These are phyloP conservation scores for Sialia sialis DNA, from an alignment of 2,113 vertebrate genomes.

Conservation along the genomic window DNA sequence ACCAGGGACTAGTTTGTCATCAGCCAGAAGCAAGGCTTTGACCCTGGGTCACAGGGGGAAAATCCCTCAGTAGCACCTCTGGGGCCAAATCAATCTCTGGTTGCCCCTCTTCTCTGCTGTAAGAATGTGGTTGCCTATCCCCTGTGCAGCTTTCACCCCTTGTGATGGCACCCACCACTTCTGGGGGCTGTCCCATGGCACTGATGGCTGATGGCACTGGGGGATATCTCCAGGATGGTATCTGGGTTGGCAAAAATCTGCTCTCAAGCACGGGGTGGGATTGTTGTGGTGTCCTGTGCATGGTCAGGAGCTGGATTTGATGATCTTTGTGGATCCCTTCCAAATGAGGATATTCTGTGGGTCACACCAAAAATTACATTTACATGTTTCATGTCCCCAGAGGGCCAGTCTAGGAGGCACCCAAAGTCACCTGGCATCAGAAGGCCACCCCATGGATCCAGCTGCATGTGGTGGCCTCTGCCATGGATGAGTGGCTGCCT, in stretches of 20 bases:
- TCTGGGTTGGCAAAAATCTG: not conserved
- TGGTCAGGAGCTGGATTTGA: not conserved
- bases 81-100: not conserved
- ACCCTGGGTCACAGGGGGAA: not conserved
- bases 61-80: not conserved
- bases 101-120: not conserved
- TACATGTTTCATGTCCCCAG: not conserved
- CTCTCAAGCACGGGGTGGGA: not conserved
- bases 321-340: not conserved
- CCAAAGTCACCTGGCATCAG: not conserved
- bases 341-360: not conserved
- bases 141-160: not conserved
- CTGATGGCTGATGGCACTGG: not conserved
- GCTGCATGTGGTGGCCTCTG: not conserved
- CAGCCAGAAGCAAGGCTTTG: not conserved
- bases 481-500: not conserved
- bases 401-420: not conserved
- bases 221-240: not conserved
- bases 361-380: not conserved
- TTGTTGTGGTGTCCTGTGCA: not conserved
- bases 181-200: not conserved
- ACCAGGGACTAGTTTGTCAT: not conserved
- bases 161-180: not conserved
- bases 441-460: not conserved
- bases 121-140: not conserved